Evolutionary conservation across 2,797 vertebrate genomes (phyloP), one percentile per base, ranked within the genome.

Genomic region (Epinephelus coioides): DNA sequence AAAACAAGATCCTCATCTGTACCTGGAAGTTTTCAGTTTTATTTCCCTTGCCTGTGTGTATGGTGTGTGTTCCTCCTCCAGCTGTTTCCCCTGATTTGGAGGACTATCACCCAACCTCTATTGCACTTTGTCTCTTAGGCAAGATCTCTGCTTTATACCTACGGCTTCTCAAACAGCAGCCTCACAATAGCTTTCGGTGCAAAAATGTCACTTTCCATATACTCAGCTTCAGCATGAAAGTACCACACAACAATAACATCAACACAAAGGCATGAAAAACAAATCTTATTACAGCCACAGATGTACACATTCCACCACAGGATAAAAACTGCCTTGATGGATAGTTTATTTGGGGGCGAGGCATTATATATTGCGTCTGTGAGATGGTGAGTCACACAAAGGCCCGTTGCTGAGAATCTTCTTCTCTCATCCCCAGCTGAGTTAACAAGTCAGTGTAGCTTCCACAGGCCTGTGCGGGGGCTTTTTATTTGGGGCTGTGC

Each of bases 401-500:
- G 53, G 50, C 19, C 47, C 17, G 73, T 23, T 65, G 57, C 43
- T 30, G 67, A 53, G 54, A 72, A 50, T 74, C 75, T 55, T 67
- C 76, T 50, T 54, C 46, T 69, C 21, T 74, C 59, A 51, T 60
- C 47, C 50, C 19, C 23, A 44, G 60, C 70, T 19, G 63, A 68
- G 74, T 59, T 81, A 74, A 86, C 70, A 23, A 72, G 69, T 55
- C 49, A 6, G 18, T 12, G 53, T 65, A 56, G 76, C 62, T 51
- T 79, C 40, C 51, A 6, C 60, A 23, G 55, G 50, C 66, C 23
- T 62, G 57, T 63, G 80, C 43, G 78, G 65, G 21, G 30, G 30
- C 12, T 18, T 25, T 34, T 75, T 69, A 73, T 78, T 44, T 18
- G 55, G 59, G 70, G 73, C 54, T 38, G 44, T 64, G 64, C 27